Evolutionary conservation across 1,140 invertebrate species (phyloP), one percentile per base, ranked within the genome.

Genomic region (Eciton burchellii): DNA sequence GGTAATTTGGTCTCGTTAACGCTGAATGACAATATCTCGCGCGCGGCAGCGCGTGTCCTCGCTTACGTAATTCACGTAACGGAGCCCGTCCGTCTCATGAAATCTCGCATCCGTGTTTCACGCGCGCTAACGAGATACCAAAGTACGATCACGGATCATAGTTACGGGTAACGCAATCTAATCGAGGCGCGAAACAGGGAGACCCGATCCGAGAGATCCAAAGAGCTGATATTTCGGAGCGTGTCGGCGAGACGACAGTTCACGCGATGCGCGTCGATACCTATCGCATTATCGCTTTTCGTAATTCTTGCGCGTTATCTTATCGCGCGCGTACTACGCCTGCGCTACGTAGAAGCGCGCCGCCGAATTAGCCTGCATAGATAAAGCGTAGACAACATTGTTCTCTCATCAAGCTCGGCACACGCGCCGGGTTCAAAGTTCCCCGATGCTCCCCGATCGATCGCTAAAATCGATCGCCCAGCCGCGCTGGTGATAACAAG

Each of bases 1-100:
- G 56, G 63, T 70, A 26, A 79, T 79, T 79, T 79, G 16, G n/a
- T 70, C 74, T 79, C n/a, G 74, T 79, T 79, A 70, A 70, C 52
- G 41, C 52, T 43, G 74, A 79, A 79, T 70, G 74, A 79, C 63
- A 79, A 79, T 79, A 2, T 35, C n/a, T n/a, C n/a, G n/a, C n/a
- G n/a, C 62, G 16, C 16, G 35, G n/a, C 35, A 19, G 19, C n/a
- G 29, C 11, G 19, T 54, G n/a, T 19, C 24, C 12, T 54, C 29
- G 11, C 35, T 70, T 56, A 12, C 11, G 41, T n/a, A 43, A 47
- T 16, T 76, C 12, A 29, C 26, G 43, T n/a, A 35, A 49, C 4
- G 49, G 14, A n/a, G n/a, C n/a, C n/a, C n/a, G n/a, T 35, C 49
- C 24, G 47, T 47, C 24, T n/a, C n/a, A 63, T 2, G 26, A 68